A percentile compares a stretch with the other conserved stretches of the same genome.
Conservation (phyloP, 2,888 invertebrate species). For the Hesperia comma region DNA sequence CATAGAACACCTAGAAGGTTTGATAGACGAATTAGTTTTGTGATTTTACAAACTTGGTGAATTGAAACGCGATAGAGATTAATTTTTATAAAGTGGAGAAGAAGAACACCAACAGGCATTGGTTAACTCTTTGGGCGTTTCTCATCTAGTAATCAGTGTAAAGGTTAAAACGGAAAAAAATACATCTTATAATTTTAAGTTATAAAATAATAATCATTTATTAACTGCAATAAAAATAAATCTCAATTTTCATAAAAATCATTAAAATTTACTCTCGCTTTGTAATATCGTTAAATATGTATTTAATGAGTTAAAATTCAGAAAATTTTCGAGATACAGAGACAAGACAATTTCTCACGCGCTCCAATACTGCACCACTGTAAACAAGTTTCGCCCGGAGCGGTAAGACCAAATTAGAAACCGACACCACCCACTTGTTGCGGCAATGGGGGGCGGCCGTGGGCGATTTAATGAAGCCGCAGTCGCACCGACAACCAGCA, state of each 20-base stretch:
- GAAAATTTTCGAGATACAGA: neutral
- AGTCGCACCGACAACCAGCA: slow-evolving; percentile 55
- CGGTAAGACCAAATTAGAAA: slow-evolving; percentile 47
- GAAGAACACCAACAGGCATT: too few species aligned
- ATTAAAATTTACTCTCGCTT: too few species aligned
- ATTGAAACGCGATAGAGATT: neutral
- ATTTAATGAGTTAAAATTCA: too few species aligned
- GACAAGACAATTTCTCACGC: slow-evolving; percentile 11
- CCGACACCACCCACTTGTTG: slow-evolving; percentile 53
- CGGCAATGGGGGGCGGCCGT: slow-evolving; percentile 50
- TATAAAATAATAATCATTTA: too few species aligned
- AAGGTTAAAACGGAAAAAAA: too few species aligned
- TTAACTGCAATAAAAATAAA: too few species aligned
- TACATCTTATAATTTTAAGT: too few species aligned
- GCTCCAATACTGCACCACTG: slow-evolving; percentile 11
- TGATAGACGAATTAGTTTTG: slow-evolving; percentile 8
- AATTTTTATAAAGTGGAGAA: too few species aligned
- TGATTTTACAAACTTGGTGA: neutral
- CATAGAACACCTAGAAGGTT: slow-evolving; percentile 6
- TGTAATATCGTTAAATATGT: too few species aligned
- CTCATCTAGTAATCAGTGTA: too few species aligned
- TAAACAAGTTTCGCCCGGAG: slow-evolving; percentile 36
- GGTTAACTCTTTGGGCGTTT: too few species aligned
- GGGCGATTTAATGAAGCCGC: slow-evolving; percentile 68
- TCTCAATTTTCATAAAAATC: too few species aligned